Evolutionary conservation across 1,140 invertebrate species (phyloP).

Genomic region (Drosophila prosaltans): DNA sequence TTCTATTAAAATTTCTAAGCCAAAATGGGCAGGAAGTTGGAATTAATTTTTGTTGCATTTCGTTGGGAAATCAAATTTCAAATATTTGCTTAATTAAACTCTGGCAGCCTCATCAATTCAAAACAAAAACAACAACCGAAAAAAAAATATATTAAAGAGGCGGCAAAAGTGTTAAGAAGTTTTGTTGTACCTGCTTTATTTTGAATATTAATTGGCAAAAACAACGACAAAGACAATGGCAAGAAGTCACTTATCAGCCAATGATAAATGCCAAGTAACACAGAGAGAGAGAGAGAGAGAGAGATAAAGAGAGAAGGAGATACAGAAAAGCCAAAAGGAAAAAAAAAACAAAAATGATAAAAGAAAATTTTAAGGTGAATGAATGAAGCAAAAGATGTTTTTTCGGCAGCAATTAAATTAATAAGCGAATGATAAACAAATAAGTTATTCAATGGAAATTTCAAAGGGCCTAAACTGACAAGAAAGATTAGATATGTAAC

Average conservation of each 20-base stretch:
- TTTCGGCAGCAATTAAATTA: too few species aligned
- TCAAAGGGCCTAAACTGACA: too few species aligned
- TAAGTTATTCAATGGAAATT: too few species aligned
- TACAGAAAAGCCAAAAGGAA: background rate
- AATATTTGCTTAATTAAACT: constrained; percentile 58
- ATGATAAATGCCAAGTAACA: constrained; percentile 34
- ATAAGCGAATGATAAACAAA: too few species aligned
- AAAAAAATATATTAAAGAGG: constrained; percentile 8
- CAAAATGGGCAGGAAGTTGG: constrained; percentile 39
- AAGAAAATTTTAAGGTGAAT: too few species aligned
- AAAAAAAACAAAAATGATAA: background rate
- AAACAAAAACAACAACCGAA: constrained; percentile 5
- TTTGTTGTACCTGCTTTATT: constrained; percentile 13
- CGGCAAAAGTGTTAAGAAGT: constrained; percentile 55
- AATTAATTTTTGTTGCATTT: constrained; percentile 23
- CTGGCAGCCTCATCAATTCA: constrained; percentile 32
- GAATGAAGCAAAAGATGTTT: too few species aligned
- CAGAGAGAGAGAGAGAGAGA: constrained; percentile 4
- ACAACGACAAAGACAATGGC: constrained; percentile 1
- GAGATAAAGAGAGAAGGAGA: background rate
- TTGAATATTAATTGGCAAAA: constrained; percentile 55
- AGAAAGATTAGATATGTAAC: too few species aligned
- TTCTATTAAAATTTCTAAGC: background rate
- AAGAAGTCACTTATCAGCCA: constrained; percentile 31
- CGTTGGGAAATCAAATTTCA: constrained; percentile 37